Evolutionary conservation across 2,888 invertebrate species (phyloP).

Genomic region (Gisinianus flammeolus): DNA sequence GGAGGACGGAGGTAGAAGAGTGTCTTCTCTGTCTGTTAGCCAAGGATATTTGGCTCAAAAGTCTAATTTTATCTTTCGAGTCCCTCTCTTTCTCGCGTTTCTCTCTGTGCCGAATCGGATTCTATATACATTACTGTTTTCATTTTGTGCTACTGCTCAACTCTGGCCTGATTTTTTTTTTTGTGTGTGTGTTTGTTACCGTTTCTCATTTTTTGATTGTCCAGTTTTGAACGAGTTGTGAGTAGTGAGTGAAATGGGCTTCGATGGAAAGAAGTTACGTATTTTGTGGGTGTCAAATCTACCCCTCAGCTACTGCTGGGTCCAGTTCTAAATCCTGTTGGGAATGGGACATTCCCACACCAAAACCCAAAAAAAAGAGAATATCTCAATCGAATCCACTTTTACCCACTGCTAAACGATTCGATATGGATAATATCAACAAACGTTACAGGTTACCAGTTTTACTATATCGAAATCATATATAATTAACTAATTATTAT

Average conservation of each 20-base stretch:
- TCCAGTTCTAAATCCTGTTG: conserved; percentile 70
- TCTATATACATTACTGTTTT: background rate
- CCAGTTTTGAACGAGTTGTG: conserved; percentile 41
- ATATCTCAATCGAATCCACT: conserved; percentile 54
- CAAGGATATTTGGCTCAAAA: conserved; percentile 39
- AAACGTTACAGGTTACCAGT: conserved; percentile 52
- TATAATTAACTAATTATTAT: no score
- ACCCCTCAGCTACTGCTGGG: conserved; percentile 80
- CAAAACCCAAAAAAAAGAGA: conserved; percentile 46
- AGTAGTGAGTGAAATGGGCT: conserved; percentile 44
- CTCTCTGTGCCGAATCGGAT: background rate
- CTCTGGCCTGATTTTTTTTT: conserved; percentile 38
- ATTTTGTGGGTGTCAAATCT: conserved; percentile 69
- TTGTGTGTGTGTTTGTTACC: conserved; percentile 32
- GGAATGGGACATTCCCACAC: conserved; percentile 56
- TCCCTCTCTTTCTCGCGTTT: background rate
- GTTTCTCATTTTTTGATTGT: conserved; percentile 48
- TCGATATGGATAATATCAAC: conserved; percentile 52
- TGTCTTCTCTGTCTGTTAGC: conserved; percentile 24
- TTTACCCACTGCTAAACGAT: conserved; percentile 44
- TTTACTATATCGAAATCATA: no score
- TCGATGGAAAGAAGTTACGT: conserved; percentile 64
- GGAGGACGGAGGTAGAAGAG: conserved; percentile 5
- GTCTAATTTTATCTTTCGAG: conserved; percentile 40
- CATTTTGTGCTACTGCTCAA: background rate